Conservation (phyloP, 1,140 invertebrate species). For the Callitettix versicolor region DNA sequence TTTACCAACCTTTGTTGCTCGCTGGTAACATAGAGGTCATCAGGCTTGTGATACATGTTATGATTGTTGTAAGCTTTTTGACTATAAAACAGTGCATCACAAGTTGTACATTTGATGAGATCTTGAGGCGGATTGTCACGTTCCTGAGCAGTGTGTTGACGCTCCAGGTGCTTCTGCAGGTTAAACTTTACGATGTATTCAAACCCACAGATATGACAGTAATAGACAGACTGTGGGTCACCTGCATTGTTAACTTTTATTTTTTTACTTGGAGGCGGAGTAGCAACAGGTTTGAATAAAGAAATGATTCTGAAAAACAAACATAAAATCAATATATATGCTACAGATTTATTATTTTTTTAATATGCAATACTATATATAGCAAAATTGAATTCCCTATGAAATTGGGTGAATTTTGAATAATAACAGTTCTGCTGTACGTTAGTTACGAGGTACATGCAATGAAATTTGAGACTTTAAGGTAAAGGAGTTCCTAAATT, state of each 20-base stretch:
- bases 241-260: conserved; percentile 44
- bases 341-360: conserved; percentile 3
- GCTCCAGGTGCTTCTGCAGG: conserved; percentile 49
- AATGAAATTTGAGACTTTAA: too few species aligned
- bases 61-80: conserved; percentile 53
- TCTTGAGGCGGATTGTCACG: conserved; percentile 40
- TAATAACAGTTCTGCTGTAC: too few species aligned
- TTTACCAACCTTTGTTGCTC: conserved; percentile 52
- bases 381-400: background rate
- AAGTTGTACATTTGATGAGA: conserved; percentile 49
- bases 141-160: conserved; percentile 45
- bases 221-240: conserved; percentile 47
- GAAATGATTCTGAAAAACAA: conserved; percentile 36
- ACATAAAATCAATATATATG: too few species aligned
- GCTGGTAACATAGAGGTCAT: conserved; percentile 51
- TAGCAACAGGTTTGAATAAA: conserved; percentile 39
- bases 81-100: conserved; percentile 53
- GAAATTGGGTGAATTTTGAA: too few species aligned
- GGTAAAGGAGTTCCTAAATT: too few species aligned
- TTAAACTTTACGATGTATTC: conserved; percentile 59
- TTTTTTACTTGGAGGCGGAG: conserved; percentile 45
- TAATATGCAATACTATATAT: background rate
- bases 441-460: too few species aligned
- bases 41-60: conserved; percentile 46
- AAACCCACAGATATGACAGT: conserved; percentile 54